phyloP scores from a whole-genome alignment of 2,797 vertebrate species.

The Lepus oiostolus region DNA sequence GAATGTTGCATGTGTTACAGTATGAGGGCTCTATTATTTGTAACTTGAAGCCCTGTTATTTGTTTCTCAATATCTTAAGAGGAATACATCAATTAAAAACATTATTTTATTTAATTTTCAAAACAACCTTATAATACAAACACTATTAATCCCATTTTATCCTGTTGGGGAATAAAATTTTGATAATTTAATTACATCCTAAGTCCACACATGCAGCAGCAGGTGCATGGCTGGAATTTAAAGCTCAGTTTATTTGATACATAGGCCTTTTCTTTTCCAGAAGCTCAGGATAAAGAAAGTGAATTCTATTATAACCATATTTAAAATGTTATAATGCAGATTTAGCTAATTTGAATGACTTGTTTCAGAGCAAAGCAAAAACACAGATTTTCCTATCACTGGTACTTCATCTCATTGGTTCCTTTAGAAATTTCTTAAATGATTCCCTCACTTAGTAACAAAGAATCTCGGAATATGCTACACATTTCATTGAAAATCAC shows the following conservation, averaged over 20 bases:
- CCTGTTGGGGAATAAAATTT: not conserved
- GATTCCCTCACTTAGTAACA: not conserved
- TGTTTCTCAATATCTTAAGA: constrained; percentile 38
- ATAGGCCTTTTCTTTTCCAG: not conserved
- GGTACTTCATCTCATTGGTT: not conserved
- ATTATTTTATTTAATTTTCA: constrained; percentile 19
- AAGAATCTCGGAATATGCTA: not conserved
- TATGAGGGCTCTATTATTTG: not conserved
- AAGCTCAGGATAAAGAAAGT: not conserved
- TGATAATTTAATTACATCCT: not conserved
- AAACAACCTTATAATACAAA: not conserved
- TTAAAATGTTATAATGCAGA: not conserved
- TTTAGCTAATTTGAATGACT: not conserved
- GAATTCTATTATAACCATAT: not conserved
- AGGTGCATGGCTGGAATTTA: not conserved
- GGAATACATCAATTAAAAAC: not conserved
- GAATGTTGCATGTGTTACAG: not conserved
- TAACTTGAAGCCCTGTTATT: not conserved
- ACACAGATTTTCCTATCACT: fast-evolving
- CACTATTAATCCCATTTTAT: not conserved
- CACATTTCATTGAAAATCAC: not conserved
- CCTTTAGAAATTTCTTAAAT: not conserved
- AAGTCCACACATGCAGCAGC: not conserved
- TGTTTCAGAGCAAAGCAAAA: not conserved
- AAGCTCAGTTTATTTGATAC: not conserved